These are phyloP conservation scores for Meteorus sp. DNA, from an alignment of 1,140 invertebrate species.

Conservation along the genomic window DNA sequence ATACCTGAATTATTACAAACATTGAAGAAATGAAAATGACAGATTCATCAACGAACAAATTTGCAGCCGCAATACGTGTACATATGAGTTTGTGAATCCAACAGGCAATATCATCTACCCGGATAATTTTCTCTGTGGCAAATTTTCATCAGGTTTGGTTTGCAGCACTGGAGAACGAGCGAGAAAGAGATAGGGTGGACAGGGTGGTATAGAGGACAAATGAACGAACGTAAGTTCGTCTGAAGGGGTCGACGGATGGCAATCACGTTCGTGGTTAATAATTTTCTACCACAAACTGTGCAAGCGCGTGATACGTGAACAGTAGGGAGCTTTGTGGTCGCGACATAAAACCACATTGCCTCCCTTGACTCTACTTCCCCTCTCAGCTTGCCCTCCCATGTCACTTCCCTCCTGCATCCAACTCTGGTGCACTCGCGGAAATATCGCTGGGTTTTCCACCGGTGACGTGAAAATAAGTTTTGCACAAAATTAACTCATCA, in stretches of 20 bases:
- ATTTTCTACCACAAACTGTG: slow-evolving; percentile 23
- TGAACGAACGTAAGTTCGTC: slow-evolving; percentile 17
- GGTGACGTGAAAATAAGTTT: slow-evolving; percentile 1
- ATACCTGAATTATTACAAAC: no score
- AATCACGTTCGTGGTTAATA: slow-evolving; percentile 28
- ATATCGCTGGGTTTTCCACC: background rate
- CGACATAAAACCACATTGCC: slow-evolving; percentile 21
- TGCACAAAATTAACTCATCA: background rate
- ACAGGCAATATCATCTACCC: slow-evolving; percentile 4
- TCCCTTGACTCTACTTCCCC: background rate
- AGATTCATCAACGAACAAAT: no score
- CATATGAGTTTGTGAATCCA: background rate
- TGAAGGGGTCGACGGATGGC: slow-evolving; percentile 7
- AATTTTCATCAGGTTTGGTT: slow-evolving; percentile 17
- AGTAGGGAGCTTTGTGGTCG: slow-evolving; percentile 22
- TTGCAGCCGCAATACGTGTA: background rate
- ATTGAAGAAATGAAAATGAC: no score
- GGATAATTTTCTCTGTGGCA: background rate
- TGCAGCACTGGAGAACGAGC: background rate
- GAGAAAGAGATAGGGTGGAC: no score
- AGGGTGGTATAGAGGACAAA: background rate
- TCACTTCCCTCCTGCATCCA: background rate
- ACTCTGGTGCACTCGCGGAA: background rate
- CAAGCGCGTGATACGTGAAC: slow-evolving; percentile 16
- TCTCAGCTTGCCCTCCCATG: background rate